phyloP scores from a whole-genome alignment of 2,888 invertebrate genomes.

The Dioctria rufipes region DNA sequence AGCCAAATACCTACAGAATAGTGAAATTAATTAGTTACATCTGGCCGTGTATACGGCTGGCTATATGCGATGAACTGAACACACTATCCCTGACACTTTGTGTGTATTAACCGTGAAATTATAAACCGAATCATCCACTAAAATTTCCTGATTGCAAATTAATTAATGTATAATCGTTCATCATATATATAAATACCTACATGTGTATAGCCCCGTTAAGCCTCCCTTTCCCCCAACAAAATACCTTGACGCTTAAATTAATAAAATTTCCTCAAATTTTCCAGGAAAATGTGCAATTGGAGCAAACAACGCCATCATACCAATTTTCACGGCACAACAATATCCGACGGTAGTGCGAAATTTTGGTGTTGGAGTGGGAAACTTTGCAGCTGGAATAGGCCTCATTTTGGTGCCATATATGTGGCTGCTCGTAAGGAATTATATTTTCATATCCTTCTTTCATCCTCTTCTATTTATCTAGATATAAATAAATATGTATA shows the following conservation, averaged over 20 bases:
- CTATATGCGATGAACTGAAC: neutral
- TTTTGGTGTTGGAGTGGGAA: slow-evolving; percentile 81
- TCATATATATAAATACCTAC: neutral
- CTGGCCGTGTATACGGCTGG: slow-evolving; percentile 10
- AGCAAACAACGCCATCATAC: slow-evolving; percentile 84
- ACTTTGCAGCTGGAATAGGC: slow-evolving; percentile 83
- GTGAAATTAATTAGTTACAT: slow-evolving; percentile 26
- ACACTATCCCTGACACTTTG: neutral
- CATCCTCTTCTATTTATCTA: neutral
- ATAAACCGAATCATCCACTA: neutral
- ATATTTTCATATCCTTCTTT: too few species aligned
- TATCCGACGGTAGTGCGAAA: slow-evolving; percentile 82
- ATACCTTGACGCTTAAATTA: slow-evolving; percentile 32
- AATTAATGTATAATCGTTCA: slow-evolving; percentile 22
- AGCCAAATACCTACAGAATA: neutral
- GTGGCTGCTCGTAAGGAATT: slow-evolving; percentile 79
- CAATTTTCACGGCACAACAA: slow-evolving; percentile 81
- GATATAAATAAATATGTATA: slow-evolving; percentile 8
- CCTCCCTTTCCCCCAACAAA: neutral
- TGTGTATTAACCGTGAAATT: neutral
- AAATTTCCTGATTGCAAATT: slow-evolving; percentile 31
- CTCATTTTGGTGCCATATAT: slow-evolving; percentile 84
- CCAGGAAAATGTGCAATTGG: slow-evolving; percentile 82
- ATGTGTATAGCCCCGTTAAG: neutral
- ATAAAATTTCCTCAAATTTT: slow-evolving; percentile 54